These are phyloP conservation scores for Halcyon smyrnensis DNA, from an alignment of 2,797 vertebrate genomes.

Conservation along the genomic window DNA sequence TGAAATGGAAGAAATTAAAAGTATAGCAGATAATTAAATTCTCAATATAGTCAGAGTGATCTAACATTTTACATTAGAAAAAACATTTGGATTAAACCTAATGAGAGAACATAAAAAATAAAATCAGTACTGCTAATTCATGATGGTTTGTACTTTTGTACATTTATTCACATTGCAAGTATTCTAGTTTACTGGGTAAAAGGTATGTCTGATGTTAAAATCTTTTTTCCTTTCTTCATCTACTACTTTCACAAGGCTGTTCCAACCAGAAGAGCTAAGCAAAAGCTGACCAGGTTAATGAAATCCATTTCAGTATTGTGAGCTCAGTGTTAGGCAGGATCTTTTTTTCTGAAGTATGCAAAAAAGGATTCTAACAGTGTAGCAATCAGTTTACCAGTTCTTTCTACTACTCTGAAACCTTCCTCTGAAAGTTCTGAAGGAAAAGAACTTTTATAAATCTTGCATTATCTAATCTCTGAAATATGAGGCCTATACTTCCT, in stretches of 20 bases:
- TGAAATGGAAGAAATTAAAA: not conserved
- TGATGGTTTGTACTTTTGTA: not conserved
- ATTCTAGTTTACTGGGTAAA: not conserved
- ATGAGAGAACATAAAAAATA: not conserved
- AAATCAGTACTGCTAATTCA: not conserved
- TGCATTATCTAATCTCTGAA: not conserved
- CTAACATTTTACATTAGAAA: not conserved
- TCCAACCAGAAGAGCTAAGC: not conserved
- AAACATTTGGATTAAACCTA: not conserved
- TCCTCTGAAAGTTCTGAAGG: not conserved
- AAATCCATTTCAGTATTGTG: not conserved
- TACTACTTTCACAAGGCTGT: not conserved
- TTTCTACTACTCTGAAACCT: not conserved
- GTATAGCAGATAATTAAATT: not conserved
- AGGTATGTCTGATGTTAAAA: not conserved
- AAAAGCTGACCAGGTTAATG: not conserved
- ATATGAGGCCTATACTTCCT: not conserved
- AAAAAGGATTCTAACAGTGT: not conserved
- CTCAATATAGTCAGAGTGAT: not conserved
- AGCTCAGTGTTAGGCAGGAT: not conserved
- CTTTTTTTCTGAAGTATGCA: not conserved
- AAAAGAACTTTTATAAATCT: not conserved
- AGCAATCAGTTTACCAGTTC: not conserved
- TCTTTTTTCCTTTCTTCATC: not conserved
- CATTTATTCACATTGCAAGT: not conserved